These are phyloP conservation scores for Patella ulyssiponensis DNA, from an alignment of 2,888 invertebrate genomes.

Conservation along the genomic window DNA sequence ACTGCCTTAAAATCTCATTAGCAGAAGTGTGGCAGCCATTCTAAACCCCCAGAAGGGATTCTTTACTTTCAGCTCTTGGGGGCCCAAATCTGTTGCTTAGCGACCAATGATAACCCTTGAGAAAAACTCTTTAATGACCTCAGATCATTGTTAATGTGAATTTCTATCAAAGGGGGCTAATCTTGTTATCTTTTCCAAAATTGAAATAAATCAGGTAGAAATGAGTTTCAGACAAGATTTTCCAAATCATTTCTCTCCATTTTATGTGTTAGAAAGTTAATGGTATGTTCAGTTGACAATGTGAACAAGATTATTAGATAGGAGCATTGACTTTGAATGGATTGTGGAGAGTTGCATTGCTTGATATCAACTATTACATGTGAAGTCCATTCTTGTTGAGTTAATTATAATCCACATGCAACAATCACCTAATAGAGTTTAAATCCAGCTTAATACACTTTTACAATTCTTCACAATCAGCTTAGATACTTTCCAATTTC, in stretches of 20 bases:
- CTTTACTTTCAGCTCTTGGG: neutral
- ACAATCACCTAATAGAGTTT: no score
- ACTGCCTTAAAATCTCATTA: slow-evolving; percentile 8
- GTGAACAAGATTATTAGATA: neutral
- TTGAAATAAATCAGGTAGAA: slow-evolving; percentile 12
- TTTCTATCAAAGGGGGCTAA: neutral
- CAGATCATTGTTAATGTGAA: neutral
- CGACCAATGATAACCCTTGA: neutral
- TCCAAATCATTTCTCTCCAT: neutral
- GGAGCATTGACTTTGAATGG: neutral
- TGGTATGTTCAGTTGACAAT: neutral
- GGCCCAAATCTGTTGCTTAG: neutral
- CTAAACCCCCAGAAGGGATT: neutral
- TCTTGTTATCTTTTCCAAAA: neutral
- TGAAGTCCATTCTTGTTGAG: no score
- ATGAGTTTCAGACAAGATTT: neutral
- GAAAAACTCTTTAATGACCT: neutral
- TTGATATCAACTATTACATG: no score
- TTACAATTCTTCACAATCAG: no score
- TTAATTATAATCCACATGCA: no score
- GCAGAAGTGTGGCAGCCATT: neutral
- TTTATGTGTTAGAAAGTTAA: slow-evolving; percentile 6
- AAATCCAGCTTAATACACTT: no score
- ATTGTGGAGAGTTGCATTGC: no score
- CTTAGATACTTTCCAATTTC: no score